Conservation (phyloP, 2,888 invertebrate genomes). For the Ochropleura plecta region DNA sequence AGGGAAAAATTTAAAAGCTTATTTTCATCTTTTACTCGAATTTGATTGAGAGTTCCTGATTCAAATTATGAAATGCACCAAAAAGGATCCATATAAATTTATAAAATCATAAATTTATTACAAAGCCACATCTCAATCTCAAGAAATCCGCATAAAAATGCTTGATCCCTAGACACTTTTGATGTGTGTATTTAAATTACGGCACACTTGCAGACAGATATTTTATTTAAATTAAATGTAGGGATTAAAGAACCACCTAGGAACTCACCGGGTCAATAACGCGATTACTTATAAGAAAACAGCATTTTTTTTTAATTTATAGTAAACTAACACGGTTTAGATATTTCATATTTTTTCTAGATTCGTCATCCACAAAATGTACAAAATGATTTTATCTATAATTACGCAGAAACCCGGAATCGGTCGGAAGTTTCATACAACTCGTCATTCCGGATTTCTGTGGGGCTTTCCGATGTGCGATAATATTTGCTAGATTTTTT, state of each 20-base stretch:
- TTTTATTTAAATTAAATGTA: constrained; percentile 1
- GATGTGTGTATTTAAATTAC: background rate
- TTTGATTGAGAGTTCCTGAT: too few relatives aligned
- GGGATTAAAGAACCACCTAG: background rate
- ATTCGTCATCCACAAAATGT: constrained; percentile 28
- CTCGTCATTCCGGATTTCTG: constrained; percentile 23
- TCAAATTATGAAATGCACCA: too few relatives aligned
- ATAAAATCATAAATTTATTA: too few relatives aligned
- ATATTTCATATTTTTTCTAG: background rate
- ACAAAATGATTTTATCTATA: constrained; percentile 25
- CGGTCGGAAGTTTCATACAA: constrained; percentile 37
- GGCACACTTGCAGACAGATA: background rate
- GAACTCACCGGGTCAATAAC: constrained; percentile 6
- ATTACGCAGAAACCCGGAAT: constrained; percentile 25
- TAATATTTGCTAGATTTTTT: constrained; percentile 12
- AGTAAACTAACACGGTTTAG: constrained; percentile 7
- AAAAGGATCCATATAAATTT: too few relatives aligned
- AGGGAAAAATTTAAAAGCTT: too few relatives aligned
- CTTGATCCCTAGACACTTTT: too few relatives aligned
- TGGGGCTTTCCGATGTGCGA: constrained; percentile 28
- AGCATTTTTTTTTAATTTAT: constrained; percentile 1
- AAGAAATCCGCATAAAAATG: too few relatives aligned
- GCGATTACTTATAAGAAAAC: constrained; percentile 11
- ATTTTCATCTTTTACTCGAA: too few relatives aligned
- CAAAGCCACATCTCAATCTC: too few relatives aligned